Evolutionary conservation across 1,140 invertebrate genomes (phyloP).

Genomic region (Panagrolaimus sp.): DNA sequence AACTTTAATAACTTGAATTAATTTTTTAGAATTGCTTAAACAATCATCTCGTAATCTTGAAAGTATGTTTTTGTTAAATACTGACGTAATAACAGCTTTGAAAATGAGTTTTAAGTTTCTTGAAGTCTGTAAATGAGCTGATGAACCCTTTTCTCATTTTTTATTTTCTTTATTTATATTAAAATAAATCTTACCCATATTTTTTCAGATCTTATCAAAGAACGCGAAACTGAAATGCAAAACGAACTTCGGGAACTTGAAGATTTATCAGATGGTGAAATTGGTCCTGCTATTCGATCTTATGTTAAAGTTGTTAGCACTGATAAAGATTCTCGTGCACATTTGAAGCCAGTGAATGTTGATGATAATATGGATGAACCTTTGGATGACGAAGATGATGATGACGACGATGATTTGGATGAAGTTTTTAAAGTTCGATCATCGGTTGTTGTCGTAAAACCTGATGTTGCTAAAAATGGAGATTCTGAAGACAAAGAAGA

Average conservation of each 20-base stretch:
- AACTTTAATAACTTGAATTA: too few species aligned
- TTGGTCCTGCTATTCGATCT: neutral
- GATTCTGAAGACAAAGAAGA: neutral
- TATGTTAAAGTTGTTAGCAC: neutral
- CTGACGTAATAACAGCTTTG: too few species aligned
- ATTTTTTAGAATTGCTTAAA: constrained; percentile 60
- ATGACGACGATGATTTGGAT: constrained; percentile 6
- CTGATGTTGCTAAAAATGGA: neutral
- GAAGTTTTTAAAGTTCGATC: neutral
- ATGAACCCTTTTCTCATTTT: too few species aligned
- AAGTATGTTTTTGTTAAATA: constrained; percentile 61
- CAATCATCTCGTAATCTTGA: constrained; percentile 66
- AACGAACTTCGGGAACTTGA: neutral
- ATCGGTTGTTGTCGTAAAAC: constrained; percentile 1
- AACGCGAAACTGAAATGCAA: constrained; percentile 3
- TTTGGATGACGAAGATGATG: neutral
- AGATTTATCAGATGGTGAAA: constrained; percentile 2
- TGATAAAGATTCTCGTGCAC: neutral
- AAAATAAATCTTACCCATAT: neutral
- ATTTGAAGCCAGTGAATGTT: neutral
- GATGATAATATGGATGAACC: constrained; percentile 1
- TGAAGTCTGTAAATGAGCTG: too few species aligned
- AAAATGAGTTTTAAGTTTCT: too few species aligned
- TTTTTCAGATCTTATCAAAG: constrained; percentile 8
- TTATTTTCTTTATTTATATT: too few species aligned